Conservation (phyloP, 1,140 invertebrate genomes). For the Polypedilum pembai region DNA sequence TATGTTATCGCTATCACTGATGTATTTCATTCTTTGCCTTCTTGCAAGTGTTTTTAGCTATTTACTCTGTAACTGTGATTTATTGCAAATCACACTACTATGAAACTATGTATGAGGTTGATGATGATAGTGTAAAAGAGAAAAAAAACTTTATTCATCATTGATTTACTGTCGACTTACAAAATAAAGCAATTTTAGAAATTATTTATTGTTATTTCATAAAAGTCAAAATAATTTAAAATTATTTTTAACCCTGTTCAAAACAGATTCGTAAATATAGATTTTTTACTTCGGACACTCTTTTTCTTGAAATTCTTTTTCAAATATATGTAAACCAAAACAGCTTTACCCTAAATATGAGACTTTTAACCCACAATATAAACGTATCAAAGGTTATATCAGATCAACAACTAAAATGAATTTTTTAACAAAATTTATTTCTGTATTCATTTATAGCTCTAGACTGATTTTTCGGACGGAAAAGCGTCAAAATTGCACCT, state of each 20-base stretch:
- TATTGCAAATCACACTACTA: not conserved
- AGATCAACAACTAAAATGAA: no score
- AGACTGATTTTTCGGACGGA: slow-evolving; percentile 12
- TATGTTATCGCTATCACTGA: slow-evolving; percentile 12
- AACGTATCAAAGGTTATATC: no score
- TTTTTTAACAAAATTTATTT: not conserved
- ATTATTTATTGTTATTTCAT: no score
- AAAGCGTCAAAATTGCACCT: not conserved
- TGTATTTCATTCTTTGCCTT: not conserved
- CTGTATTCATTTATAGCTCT: not conserved
- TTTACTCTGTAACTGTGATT: not conserved
- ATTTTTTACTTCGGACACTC: no score
- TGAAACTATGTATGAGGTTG: not conserved
- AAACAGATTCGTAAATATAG: no score
- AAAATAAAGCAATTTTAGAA: no score
- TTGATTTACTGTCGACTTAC: slow-evolving; percentile 9
- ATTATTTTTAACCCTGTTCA: no score
- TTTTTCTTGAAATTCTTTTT: no score
- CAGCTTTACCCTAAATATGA: no score
- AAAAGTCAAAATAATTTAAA: no score
- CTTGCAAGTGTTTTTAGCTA: not conserved
- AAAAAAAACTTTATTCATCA: not conserved
- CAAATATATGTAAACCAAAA: no score
- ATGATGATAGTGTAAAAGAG: not conserved
- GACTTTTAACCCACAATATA: no score